Evolutionary conservation across 35 echinoderm and acorn worm species (phyloP).

Genomic region (Strongylocentrotus purpuratus): DNA sequence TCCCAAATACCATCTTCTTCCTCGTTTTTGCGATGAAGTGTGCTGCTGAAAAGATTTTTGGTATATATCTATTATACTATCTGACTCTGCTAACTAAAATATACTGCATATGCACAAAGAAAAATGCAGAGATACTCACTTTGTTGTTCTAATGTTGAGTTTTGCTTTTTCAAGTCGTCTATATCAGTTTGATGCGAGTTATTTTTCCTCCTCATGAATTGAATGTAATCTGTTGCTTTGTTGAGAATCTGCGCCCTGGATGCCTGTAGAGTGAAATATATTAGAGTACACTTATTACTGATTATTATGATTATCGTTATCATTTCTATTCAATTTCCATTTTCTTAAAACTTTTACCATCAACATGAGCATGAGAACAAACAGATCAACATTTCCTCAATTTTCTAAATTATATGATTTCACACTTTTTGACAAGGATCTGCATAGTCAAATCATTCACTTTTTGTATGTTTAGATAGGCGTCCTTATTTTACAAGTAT

Average conservation of each 20-base stretch:
- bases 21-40: too few species aligned
- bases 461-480: too few species aligned
- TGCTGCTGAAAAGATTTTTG: too few species aligned
- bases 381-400: background rate
- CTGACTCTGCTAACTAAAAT: background rate
- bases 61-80: too few species aligned
- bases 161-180: conserved; percentile 95
- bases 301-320: background rate
- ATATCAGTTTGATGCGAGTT: conserved; percentile 97
- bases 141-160: conserved; percentile 89
- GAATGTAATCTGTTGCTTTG: conserved; percentile 99
- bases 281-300: background rate
- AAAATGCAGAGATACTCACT: conserved; percentile 61
- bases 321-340: background rate
- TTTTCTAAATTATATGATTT: background rate
- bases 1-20: too few species aligned
- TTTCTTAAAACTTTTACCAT: background rate
- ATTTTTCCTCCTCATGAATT: conserved; percentile 98
- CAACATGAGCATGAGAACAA: background rate
- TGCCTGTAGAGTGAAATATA: conserved; percentile 63
- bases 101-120: background rate
- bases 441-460: too few species aligned
- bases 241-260: conserved; percentile 97
- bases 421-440: background rate
- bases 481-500: too few species aligned